Evolutionary conservation across 2,797 vertebrate genomes (phyloP).

Genomic region (Cynodonichthys magdalenae): DNA sequence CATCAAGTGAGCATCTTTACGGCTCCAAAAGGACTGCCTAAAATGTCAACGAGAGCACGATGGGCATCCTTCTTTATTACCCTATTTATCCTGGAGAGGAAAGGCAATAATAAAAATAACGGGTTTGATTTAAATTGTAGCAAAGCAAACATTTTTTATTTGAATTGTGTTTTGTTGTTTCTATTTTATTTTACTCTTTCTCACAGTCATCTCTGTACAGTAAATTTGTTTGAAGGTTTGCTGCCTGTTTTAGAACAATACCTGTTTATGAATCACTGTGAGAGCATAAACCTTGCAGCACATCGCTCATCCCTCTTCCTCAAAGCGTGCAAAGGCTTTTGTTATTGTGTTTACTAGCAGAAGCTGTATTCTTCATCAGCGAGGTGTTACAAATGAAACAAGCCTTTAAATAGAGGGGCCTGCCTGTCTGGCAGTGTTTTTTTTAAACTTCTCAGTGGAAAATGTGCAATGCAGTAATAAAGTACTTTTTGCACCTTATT

Average conservation of each 20-base stretch:
- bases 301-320: constrained; percentile 21
- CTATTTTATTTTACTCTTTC: constrained; percentile 29
- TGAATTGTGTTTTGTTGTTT: not conserved
- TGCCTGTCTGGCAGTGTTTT: constrained; percentile 18
- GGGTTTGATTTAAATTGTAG: constrained; percentile 70
- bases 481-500: constrained; percentile 1
- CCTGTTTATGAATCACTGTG: constrained; percentile 45
- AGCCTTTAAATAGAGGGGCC: constrained; percentile 23
- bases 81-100: constrained; percentile 64
- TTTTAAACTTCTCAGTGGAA: constrained; percentile 13
- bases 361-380: constrained; percentile 38
- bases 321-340: constrained; percentile 8
- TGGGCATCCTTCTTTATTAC: constrained; percentile 63
- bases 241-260: constrained; percentile 36
- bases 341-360: constrained; percentile 38
- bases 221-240: constrained; percentile 36
- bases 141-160: constrained; percentile 58
- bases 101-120: constrained; percentile 72
- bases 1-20: constrained; percentile 78
- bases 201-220: constrained; percentile 17
- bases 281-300: constrained; percentile 29
- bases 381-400: constrained; percentile 41
- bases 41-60: constrained; percentile 72
- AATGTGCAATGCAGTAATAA: constrained; percentile 3
- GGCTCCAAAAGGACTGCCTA: constrained; percentile 72